Evolutionary conservation across 2,797 vertebrate genomes (phyloP).

Genomic region (Capromys pilorides): DNA sequence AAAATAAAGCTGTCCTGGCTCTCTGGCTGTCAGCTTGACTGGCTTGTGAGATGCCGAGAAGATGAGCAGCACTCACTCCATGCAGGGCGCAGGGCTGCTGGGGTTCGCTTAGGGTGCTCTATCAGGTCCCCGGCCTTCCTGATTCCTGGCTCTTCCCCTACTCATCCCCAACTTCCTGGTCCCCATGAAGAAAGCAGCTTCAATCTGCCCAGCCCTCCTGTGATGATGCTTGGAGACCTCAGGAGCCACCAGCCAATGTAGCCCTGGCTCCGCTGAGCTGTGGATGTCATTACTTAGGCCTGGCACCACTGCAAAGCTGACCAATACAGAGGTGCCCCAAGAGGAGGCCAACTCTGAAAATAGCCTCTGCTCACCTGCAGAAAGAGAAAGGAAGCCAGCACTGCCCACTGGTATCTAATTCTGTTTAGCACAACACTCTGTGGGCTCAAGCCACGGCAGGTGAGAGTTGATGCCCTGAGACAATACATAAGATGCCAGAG

Average conservation of each 20-base stretch:
- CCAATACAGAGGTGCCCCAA: background rate
- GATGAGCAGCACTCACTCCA: background rate
- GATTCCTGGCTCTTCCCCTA: background rate
- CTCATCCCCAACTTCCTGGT: background rate
- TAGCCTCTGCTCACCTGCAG: background rate
- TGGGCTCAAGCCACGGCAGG: no score
- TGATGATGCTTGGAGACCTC: background rate
- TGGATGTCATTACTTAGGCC: background rate
- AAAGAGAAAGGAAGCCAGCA: background rate
- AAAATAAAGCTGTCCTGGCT: background rate
- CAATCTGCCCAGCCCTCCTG: background rate
- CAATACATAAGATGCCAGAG: no score
- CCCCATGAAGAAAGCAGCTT: background rate
- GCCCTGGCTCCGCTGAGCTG: no score
- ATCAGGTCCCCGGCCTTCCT: background rate
- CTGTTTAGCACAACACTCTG: background rate
- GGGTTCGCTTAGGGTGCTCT: background rate
- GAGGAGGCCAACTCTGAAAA: background rate
- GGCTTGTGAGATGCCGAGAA: background rate
- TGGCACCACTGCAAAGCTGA: background rate
- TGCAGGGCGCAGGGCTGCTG: background rate
- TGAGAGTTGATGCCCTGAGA: background rate
- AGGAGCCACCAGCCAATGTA: background rate
- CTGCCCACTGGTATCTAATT: background rate
- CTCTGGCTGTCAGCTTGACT: background rate